A percentile compares a stretch with the other conserved stretches of the same genome.
Evolutionary conservation across 2,113 vertebrate species (phyloP).

Genomic region (Anas platyrhynchos): DNA sequence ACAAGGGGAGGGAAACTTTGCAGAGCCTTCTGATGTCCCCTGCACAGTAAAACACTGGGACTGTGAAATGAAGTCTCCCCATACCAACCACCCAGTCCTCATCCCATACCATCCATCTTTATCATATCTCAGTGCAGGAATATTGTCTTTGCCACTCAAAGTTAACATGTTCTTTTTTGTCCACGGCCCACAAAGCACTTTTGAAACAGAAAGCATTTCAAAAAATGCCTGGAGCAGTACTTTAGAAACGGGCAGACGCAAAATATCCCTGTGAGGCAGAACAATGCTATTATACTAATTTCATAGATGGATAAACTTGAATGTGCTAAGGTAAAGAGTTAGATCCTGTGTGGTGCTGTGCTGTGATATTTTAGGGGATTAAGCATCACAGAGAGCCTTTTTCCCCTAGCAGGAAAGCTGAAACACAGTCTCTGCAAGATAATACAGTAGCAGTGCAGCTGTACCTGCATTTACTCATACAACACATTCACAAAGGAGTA

Average conservation of each 20-base stretch:
- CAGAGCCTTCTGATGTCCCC: neutral
- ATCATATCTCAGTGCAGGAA: neutral
- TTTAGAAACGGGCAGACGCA: slow-evolving; percentile 42
- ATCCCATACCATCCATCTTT: neutral
- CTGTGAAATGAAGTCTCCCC: neutral
- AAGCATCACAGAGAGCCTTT: neutral
- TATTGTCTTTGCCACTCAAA: neutral
- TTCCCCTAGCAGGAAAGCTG: neutral
- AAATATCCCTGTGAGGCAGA: slow-evolving; percentile 56
- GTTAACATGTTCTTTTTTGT: neutral
- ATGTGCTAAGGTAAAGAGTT: slow-evolving; percentile 39
- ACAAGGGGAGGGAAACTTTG: neutral
- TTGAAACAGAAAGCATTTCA: slow-evolving; percentile 44
- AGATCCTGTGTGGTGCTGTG: slow-evolving; percentile 19
- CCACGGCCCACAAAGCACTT: neutral
- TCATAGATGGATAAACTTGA: slow-evolving; percentile 60
- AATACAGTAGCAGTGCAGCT: neutral
- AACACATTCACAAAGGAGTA: neutral
- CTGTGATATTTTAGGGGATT: slow-evolving; percentile 31
- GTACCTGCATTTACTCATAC: neutral
- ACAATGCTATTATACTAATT: slow-evolving; percentile 69
- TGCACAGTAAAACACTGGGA: neutral
- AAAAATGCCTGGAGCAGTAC: slow-evolving; percentile 55
- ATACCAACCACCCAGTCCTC: neutral
- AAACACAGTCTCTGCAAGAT: neutral